phyloP scores from a whole-genome alignment of 2,797 vertebrate species.

The Myripristis jacobus region DNA sequence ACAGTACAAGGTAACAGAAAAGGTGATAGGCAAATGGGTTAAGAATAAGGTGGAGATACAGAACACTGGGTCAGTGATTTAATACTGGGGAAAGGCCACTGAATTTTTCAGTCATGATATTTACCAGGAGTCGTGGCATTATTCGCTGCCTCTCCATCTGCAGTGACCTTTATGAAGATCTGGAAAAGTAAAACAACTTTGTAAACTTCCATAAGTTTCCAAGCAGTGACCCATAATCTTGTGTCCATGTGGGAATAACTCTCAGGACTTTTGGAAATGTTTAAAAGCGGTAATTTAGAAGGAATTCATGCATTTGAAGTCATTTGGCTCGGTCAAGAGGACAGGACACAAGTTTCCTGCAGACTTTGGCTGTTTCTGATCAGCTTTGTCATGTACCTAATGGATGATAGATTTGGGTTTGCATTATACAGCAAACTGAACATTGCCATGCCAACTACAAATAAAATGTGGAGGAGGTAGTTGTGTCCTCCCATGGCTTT shows the following conservation, averaged over 20 bases:
- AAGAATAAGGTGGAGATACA: conserved; percentile 12
- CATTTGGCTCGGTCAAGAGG: not conserved
- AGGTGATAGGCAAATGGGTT: conserved; percentile 23
- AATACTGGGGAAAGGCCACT: conserved; percentile 57
- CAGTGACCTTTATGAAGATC: conserved; percentile 97
- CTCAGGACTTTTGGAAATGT: too few species aligned
- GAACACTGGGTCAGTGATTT: conserved; percentile 48
- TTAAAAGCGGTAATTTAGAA: not conserved
- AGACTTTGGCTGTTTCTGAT: too few species aligned
- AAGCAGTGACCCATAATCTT: too few species aligned
- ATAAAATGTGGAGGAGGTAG: too few species aligned
- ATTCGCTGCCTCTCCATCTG: conserved; percentile 84
- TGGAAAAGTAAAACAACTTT: conserved; percentile 69
- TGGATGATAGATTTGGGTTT: too few species aligned
- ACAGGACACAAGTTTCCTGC: too few species aligned
- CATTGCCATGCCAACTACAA: too few species aligned
- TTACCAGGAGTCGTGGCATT: conserved; percentile 78
- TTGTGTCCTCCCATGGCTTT: too few species aligned
- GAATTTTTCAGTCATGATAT: conserved; percentile 48
- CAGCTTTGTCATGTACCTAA: too few species aligned
- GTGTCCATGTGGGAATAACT: too few species aligned
- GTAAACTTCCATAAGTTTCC: too few species aligned
- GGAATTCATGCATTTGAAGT: not conserved
- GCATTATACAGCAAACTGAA: too few species aligned
- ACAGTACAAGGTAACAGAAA: conserved; percentile 11